Evolutionary conservation across 1,140 invertebrate genomes (phyloP), one percentile per base, ranked within the genome.

Genomic region (Drosophila rufa): DNA sequence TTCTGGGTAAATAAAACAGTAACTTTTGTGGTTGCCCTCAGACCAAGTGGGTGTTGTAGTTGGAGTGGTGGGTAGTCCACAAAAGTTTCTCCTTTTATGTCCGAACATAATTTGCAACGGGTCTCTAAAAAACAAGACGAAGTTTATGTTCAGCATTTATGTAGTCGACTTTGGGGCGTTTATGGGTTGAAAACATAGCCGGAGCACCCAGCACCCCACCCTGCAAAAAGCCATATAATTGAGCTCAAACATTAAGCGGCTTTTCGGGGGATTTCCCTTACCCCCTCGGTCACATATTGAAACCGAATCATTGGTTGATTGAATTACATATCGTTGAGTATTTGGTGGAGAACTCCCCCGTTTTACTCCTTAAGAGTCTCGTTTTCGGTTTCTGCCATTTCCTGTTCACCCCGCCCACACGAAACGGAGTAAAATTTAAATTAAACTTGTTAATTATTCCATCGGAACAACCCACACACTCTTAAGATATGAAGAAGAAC

Each of bases 381-480:
- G 45, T 60, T 69, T 77, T 69, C 57, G 65, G 50, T 77, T 77
- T 77, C 64, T 33, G n/a, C 40, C 46, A 62, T 71, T 89, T 87
- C 84, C 84, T 80, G 84, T 89, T 38, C 14, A 22, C 51, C 30
- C 56, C 43, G 46, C 77, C 81, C 78, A 84, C 78, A 47, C 77
- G 33, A 76, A 53, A 47, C 45, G 71, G 68, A 48, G 33, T 11
- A 73, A 87, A 80, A 90, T 89, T 84, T 90, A 90, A 90, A 90
- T 90, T 85, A 77, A 85, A 81, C 81, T 85, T 79, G 78, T 90
- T 89, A 89, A 89, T 89, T 89, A 89, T 80, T 65, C 46, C 57
- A 45, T 36, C 11, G 30, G 47, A 66, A 30, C 64, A 60, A 80
- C 27, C 83, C 59, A 73, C 59, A 75, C 45, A 50, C 1, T 0